phyloP scores from a whole-genome alignment of 2,797 vertebrate species.

The Rhinoraja longicauda region DNA sequence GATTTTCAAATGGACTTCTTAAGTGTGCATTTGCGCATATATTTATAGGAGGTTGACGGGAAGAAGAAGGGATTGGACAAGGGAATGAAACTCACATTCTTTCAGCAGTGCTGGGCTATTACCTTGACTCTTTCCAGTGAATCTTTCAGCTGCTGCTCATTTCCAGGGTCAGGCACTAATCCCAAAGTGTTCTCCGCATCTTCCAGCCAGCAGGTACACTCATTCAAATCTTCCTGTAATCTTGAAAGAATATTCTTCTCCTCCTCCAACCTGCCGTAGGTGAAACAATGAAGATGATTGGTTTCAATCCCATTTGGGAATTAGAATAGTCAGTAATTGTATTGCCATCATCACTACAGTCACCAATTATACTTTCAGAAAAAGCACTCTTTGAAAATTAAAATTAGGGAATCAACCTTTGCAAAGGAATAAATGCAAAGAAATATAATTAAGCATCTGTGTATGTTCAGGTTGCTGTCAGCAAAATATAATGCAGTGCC shows the following conservation, averaged over 20 bases:
- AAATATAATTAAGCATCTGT: background rate
- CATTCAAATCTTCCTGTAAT: constrained; percentile 75
- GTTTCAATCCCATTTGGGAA: background rate
- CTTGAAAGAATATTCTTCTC: constrained; percentile 64
- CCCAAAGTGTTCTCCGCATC: constrained; percentile 60
- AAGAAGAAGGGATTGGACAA: background rate
- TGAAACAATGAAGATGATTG: background rate
- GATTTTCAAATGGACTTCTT: background rate
- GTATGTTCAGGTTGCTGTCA: background rate
- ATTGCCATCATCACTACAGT: background rate
- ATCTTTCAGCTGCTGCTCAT: constrained; percentile 75
- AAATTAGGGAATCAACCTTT: background rate
- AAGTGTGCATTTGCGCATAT: background rate
- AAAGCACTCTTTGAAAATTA: background rate
- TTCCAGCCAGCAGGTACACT: constrained; percentile 79
- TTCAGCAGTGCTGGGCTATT: constrained; percentile 43
- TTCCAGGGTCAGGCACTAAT: constrained; percentile 66
- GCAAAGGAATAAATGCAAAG: background rate
- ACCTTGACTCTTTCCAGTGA: constrained; percentile 84
- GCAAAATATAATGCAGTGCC: background rate
- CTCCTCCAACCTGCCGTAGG: constrained; percentile 67
- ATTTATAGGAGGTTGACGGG: background rate
- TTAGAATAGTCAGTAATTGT: background rate
- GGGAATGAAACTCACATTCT: background rate
- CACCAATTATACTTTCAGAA: background rate